phyloP scores from a whole-genome alignment of 2,797 vertebrate genomes.

The Enteromius treurensis region DNA sequence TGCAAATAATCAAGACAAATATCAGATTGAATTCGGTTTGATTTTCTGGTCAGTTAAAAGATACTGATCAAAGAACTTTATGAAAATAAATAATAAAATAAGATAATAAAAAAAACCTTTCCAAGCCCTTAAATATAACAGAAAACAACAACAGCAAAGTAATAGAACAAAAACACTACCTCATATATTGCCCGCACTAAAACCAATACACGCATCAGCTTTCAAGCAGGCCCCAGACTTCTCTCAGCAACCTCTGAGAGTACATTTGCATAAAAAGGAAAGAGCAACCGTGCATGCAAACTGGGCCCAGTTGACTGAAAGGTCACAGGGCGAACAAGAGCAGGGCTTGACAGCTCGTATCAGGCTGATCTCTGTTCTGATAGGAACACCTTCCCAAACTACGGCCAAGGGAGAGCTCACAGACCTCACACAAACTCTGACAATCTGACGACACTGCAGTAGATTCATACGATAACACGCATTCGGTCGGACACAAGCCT shows the following conservation, averaged over 20 bases:
- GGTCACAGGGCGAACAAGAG: constrained; percentile 66
- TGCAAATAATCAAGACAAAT: not conserved
- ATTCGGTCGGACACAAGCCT: constrained; percentile 2
- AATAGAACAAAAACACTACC: not conserved
- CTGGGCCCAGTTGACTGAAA: constrained; percentile 72
- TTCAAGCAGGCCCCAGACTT: constrained; percentile 25
- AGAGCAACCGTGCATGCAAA: constrained; percentile 74
- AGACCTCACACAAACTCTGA: constrained; percentile 21
- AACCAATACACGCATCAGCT: constrained; percentile 15
- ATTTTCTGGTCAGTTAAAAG: constrained; percentile 18
- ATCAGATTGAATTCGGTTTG: not conserved
- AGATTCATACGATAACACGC: constrained; percentile 10
- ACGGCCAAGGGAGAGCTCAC: constrained; percentile 41
- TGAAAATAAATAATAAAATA: too few relatives aligned
- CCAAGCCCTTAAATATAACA: not conserved
- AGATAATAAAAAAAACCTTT: not conserved
- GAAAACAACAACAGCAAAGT: not conserved
- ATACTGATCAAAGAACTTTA: constrained; percentile 1
- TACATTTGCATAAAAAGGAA: constrained; percentile 74
- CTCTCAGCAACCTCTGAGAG: constrained; percentile 63
- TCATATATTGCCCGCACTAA: not conserved
- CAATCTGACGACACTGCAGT: not conserved
- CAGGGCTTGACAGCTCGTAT: constrained; percentile 56
- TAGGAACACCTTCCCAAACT: constrained; percentile 58
- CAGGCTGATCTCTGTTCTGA: constrained; percentile 57